Percentiles rank a stretch among this genome's conserved stretches.
These are phyloP conservation scores for Nasonia longicornis DNA, from an alignment of 1,140 invertebrate genomes.

Conservation along the genomic window DNA sequence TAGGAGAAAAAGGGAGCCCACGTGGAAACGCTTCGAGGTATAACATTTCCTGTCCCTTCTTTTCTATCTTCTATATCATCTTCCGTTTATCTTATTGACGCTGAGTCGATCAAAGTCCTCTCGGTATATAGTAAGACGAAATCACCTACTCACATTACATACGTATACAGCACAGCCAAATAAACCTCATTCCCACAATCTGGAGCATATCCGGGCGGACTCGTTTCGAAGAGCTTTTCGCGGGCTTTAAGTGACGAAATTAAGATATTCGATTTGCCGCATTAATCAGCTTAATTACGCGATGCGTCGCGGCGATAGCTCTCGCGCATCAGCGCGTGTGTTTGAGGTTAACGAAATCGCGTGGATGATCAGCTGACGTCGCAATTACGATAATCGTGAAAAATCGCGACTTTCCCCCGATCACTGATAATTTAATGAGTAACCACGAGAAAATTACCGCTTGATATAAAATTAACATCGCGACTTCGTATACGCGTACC, in stretches of 20 bases:
- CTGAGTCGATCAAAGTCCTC: constrained; percentile 9
- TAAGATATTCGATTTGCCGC: constrained; percentile 25
- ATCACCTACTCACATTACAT: neutral
- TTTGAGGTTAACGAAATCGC: constrained; percentile 1
- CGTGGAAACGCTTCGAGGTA: constrained; percentile 30
- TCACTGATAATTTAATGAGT: constrained; percentile 4
- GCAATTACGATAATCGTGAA: constrained; percentile 17
- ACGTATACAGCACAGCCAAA: neutral
- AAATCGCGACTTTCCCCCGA: constrained; percentile 3
- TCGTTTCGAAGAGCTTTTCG: constrained; percentile 1
- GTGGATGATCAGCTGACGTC: neutral
- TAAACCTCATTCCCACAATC: constrained; percentile 12
- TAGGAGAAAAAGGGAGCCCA: constrained; percentile 13
- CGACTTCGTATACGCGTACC: no score
- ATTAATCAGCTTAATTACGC: constrained; percentile 37
- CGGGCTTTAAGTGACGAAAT: constrained; percentile 1
- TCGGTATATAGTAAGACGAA: neutral
- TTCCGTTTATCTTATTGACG: constrained; percentile 34
- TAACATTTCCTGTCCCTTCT: neutral
- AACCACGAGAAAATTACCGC: neutral
- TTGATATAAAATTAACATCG: neutral
- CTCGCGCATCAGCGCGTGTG: neutral
- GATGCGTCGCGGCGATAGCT: neutral
- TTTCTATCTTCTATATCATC: constrained; percentile 20
- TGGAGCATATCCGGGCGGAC: neutral